phyloP scores from a whole-genome alignment of 2,113 vertebrate genomes.

The Progne subis region DNA sequence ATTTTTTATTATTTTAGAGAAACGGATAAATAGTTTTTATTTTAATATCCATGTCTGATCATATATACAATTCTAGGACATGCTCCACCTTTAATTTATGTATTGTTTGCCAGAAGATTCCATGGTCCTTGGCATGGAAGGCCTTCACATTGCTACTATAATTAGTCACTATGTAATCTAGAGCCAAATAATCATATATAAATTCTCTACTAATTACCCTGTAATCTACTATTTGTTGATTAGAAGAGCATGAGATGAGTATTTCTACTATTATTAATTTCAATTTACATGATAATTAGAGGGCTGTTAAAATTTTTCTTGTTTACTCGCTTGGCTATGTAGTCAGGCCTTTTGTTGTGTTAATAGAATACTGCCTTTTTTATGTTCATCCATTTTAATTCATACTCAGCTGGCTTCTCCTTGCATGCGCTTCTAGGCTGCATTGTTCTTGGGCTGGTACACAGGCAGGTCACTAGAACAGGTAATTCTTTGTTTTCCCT shows the following conservation, averaged over 20 bases:
- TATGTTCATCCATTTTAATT: not conserved
- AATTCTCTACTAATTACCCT: constrained; percentile 45
- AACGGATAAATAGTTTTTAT: not conserved
- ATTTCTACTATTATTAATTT: constrained; percentile 40
- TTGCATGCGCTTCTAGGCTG: not conserved
- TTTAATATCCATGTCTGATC: not conserved
- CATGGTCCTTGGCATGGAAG: not conserved
- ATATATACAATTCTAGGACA: not conserved
- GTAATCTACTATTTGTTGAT: constrained; percentile 58
- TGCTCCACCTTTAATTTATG: not conserved
- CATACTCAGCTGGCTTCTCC: not conserved
- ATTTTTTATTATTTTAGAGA: not conserved
- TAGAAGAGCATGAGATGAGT: constrained; percentile 19
- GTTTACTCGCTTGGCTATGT: not conserved
- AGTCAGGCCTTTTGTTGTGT: not conserved
- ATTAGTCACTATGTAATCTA: constrained; percentile 47
- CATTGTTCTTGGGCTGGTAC: not conserved
- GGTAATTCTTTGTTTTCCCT: constrained; percentile 28
- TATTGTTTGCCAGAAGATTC: constrained; percentile 3
- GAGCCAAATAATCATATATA: constrained; percentile 9
- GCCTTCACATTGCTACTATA: constrained; percentile 14
- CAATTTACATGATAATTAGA: constrained; percentile 30
- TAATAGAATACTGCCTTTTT: constrained; percentile 32
- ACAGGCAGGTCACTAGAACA: not conserved
- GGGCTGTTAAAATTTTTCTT: not conserved